Evolutionary conservation across 2,113 vertebrate genomes (phyloP).

Genomic region (Panthera uncia): DNA sequence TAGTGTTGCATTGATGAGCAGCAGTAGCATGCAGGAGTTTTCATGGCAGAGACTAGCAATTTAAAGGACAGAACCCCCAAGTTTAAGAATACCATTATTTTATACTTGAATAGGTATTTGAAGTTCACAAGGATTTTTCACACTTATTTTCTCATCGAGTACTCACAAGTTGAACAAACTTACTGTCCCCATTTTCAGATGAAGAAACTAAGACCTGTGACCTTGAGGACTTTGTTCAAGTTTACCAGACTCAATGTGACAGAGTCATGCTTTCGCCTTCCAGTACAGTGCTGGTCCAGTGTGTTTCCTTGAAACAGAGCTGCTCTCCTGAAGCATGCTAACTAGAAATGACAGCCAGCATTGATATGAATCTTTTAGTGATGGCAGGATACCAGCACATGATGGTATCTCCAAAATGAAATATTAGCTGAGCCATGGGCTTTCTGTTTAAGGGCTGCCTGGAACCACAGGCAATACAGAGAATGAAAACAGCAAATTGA

Average conservation of each 20-base stretch:
- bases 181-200: background rate
- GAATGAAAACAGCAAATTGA: background rate
- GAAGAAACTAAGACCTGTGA: background rate
- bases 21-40: rapidly evolving
- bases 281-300: too few species aligned
- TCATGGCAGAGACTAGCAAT: background rate
- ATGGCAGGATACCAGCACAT: background rate
- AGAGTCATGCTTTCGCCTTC: background rate
- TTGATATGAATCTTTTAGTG: background rate
- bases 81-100: background rate
- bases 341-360: background rate
- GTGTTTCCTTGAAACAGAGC: background rate
- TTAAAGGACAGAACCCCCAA: background rate
- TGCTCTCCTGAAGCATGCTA: background rate
- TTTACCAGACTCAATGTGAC: background rate
- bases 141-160: background rate
- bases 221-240: background rate
- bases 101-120: background rate
- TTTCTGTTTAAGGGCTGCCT: background rate
- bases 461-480: background rate
- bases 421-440: background rate
- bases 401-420: background rate
- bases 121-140: background rate
- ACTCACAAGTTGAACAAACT: background rate
- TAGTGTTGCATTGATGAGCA: rapidly evolving